Evolutionary conservation across 2,113 vertebrate species (phyloP).

Genomic region (Rhineura floridana): DNA sequence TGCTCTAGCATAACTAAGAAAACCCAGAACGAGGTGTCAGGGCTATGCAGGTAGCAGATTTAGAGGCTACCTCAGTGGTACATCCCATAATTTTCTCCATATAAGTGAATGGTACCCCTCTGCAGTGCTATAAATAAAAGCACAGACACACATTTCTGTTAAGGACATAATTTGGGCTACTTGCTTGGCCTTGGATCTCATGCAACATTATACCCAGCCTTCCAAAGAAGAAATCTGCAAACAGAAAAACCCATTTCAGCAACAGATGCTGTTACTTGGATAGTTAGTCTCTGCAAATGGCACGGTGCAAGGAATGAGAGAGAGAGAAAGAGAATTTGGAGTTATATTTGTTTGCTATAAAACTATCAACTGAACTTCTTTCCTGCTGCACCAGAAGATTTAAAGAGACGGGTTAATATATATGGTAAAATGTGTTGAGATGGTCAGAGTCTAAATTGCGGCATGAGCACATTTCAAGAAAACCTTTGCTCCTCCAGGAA

Average conservation of each 20-base stretch:
- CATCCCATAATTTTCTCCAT: neutral
- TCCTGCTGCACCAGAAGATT: neutral
- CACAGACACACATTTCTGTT: neutral
- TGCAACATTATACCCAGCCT: neutral
- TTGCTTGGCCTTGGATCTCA: neutral
- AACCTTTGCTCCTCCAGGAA: neutral
- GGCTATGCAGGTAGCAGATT: too few relatives aligned
- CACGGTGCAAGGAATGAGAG: neutral
- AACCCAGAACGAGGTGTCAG: too few relatives aligned
- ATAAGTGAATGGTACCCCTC: neutral
- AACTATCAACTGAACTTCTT: neutral
- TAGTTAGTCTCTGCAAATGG: neutral
- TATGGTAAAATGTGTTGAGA: neutral
- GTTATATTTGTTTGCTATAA: neutral
- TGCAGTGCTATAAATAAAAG: neutral
- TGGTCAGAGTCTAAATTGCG: neutral
- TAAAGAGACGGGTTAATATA: neutral
- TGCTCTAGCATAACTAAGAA: too few relatives aligned
- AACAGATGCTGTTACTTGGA: neutral
- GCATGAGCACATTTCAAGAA: neutral
- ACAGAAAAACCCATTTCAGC: neutral
- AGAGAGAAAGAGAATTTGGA: neutral
- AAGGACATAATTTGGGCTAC: neutral
- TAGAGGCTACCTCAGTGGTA: too few relatives aligned
- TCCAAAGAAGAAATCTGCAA: neutral